Percentiles rank a stretch among this genome's conserved stretches.
Conservation (phyloP, 2,113 vertebrate species). For the Orcinus orca region DNA sequence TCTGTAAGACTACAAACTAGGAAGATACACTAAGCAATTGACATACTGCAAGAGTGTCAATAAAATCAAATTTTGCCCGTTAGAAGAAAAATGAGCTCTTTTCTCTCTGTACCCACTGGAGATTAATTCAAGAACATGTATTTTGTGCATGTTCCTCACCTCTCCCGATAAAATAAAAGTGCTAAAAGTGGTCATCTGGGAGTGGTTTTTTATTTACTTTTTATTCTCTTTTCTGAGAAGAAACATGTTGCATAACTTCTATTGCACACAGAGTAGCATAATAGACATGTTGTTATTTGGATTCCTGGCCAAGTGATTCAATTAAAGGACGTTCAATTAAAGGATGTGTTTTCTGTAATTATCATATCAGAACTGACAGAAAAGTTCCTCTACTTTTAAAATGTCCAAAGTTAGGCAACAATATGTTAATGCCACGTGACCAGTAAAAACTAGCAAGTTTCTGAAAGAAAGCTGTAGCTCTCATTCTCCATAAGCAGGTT, state of each 20-base stretch:
- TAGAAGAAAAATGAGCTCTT: conserved; percentile 49
- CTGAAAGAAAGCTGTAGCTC: not conserved
- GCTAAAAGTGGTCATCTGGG: conserved; percentile 39
- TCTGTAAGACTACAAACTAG: not conserved
- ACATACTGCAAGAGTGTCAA: not conserved
- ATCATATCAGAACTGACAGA: not conserved
- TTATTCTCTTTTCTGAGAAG: conserved; percentile 11
- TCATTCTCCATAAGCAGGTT: not conserved
- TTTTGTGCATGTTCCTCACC: conserved; percentile 30
- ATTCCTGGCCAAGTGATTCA: not conserved
- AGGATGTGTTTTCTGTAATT: not conserved
- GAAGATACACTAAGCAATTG: not conserved
- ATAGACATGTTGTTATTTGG: conserved; percentile 21
- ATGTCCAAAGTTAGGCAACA: conserved; percentile 6
- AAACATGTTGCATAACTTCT: conserved; percentile 18
- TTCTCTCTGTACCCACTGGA: conserved; percentile 3
- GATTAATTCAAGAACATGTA: conserved; percentile 45
- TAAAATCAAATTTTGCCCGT: conserved; percentile 50
- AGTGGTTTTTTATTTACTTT: conserved; percentile 1
- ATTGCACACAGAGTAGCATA: not conserved
- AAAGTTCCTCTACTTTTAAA: not conserved
- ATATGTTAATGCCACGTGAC: not conserved
- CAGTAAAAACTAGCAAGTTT: not conserved
- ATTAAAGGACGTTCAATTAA: conserved; percentile 38
- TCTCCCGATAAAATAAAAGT: conserved; percentile 21